Evolutionary conservation across 1,140 invertebrate genomes (phyloP), one percentile per base, ranked within the genome.

Genomic region (Heliconius melpomene): DNA sequence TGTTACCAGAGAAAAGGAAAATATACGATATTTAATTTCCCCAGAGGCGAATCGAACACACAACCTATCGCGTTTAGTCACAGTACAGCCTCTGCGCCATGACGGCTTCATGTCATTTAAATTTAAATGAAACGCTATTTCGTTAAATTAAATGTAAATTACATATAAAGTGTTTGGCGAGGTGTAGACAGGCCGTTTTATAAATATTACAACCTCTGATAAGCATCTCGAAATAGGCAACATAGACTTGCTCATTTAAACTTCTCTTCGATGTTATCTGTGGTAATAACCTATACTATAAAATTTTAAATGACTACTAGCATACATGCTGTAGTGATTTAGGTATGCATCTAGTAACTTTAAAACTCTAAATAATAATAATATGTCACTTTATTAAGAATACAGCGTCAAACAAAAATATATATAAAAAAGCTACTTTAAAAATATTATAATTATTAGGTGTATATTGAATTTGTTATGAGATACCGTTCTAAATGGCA

Each of bases 181-280:
- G 72, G 73, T 79, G 78, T 70, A 75, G 78, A 75, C 74, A 74
- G 74, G 74, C 72, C 75, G 79, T 79, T 50, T 54, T 72, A 79
- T 79, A 79, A 79, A 79, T 79, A 79, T 76, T 79, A 79, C 79
- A 70, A 72, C 13, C 75, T 72, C 26, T 29, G 81, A 82, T 82
- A 79, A 77, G 18, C 52, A 82, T 82, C 80, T 76, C 71, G 50
- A 80, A 70, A 77, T 82, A 50, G 54, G 29, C 11, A 46, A 75
- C 74, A 79, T 76, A 79, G 72, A 79, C 77, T 74, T 38, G 74
- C 38, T 79, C 29, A 75, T 72, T 82, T 79, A 76, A 82, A n/a
- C 60, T 73, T 82, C 80, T 54, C 38, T 70, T 20, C 8, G 80
- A 82, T 82, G 52, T 54, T 50, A 82, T 82, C 80, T 50, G 23